These are phyloP conservation scores for Druceiella hillmani DNA, from an alignment of 2,888 invertebrate genomes.

Conservation along the genomic window DNA sequence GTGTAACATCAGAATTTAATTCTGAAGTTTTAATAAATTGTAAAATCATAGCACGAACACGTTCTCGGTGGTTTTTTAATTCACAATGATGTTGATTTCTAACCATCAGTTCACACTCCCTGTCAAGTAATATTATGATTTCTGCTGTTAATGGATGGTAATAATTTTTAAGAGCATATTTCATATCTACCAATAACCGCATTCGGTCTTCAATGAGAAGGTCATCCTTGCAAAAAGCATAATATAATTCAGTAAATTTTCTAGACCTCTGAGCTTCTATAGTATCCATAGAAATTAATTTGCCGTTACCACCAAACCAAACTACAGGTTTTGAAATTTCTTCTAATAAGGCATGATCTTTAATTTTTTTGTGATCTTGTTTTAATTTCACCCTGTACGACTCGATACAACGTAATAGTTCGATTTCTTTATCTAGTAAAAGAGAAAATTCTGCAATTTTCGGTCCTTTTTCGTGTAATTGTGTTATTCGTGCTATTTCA, in stretches of 20 bases:
- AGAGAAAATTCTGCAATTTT: conserved; percentile 65
- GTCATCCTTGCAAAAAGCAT: conserved; percentile 55
- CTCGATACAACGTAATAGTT: conserved; percentile 63
- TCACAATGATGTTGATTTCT: conserved; percentile 55
- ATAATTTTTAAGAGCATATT: conserved; percentile 58
- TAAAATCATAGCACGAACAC: conserved; percentile 54
- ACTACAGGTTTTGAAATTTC: conserved; percentile 66
- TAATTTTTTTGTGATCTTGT: conserved; percentile 54
- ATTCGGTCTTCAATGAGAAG: conserved; percentile 60
- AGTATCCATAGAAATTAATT: conserved; percentile 72
- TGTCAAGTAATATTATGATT: conserved; percentile 59
- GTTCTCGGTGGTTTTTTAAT: conserved; percentile 59
- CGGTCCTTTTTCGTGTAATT: conserved; percentile 59
- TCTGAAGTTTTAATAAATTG: conserved; percentile 54
- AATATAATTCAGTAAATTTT: conserved; percentile 68
- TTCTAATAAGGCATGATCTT: conserved; percentile 58
- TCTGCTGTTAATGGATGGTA: conserved; percentile 52
- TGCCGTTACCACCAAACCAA: conserved; percentile 70
- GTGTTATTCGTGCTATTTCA: conserved; percentile 58
- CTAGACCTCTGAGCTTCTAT: conserved; percentile 73
- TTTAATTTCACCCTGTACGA: conserved; percentile 57
- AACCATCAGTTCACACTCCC: conserved; percentile 65
- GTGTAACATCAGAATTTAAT: conserved; percentile 53
- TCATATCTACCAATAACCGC: conserved; percentile 64
- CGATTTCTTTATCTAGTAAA: conserved; percentile 68